Evolutionary conservation across 2,888 invertebrate species (phyloP), one percentile per base, ranked within the genome.

Genomic region (Athalia circularis): DNA sequence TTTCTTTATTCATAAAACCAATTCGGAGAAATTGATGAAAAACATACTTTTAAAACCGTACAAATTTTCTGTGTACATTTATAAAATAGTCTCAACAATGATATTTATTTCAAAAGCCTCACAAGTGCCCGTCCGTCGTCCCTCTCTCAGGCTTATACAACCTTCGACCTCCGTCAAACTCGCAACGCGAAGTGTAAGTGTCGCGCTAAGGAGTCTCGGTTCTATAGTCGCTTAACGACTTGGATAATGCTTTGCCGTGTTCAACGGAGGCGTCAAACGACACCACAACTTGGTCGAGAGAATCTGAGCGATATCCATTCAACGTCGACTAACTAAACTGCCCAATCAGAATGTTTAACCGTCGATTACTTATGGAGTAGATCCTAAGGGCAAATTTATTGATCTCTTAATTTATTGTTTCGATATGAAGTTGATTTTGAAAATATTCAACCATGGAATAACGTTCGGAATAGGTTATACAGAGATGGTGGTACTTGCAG

Each of bases 131-230:
- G 54, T 11, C 29, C 57, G n/a, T 45, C 5, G 6, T n/a, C 57
- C 9, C 15, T 29, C 70, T 13, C 57, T 29, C 47, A 52, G 50
- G 57, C 59, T 47, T 13, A 54, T 68, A 8, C 13, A 72, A 47
- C 72, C 59, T 72, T 72, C 59, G 59, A 59, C 57, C 72, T 47
- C 72, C 9, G 59, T 72, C 5, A 59, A 59, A 59, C 72, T 72
- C 68, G 29, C 64, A 52, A 52, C 72, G 13, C 13, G 45, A 47
- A 72, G 72, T 59, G n/a, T 72, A 57, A 72, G 59, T 59, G 72
- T 57, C 57, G 59, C 45, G 72, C 72, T 72, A 72, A 59, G 47
- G 72, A 72, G 59, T 15, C 72, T 13, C 45, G 72, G 29, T 13
- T 59, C 57, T 59, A 72, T 72, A 45, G 68, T 52, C 45, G 29